Base-by-base conservation (phyloP, 2,113 vertebrate species). In the Spea multiplicata region DNA sequence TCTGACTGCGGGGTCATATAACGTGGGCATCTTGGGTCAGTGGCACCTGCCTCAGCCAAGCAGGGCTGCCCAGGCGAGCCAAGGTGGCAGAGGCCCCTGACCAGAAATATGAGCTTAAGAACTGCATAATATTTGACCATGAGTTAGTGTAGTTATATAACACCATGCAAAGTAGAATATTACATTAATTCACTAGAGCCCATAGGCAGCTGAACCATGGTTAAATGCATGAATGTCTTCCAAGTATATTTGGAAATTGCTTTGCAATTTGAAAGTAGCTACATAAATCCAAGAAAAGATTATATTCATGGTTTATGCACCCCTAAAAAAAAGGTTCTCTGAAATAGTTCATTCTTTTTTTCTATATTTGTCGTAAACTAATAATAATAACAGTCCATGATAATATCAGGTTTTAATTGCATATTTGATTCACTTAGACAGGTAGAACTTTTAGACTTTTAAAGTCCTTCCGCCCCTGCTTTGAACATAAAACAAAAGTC, bases 201-300 rank as follows among this genome's bases (percentile, higher is more conserved):
- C 30, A 30, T 30, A 30, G 30, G 30, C 30, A 30, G 30, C 30
- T 2, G 10, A 76, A 50, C 13, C 77, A 59, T 59, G 62, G 71
- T 45, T 67, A 64, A 73, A 73, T 73, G 64, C 77, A 80, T 80
- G 62, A 73, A 55, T 44, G 50, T 80, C 49, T 80, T 59, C 64
- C 16, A 67, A 68, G 50, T 64, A 80, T 44, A 80, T 73, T 73
- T 80, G 64, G 70, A 80, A 73, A 67, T 73, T 73, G 62, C 64
- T 80, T 80, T 80, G 70, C 77, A 80, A 59, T 67, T n/a, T 66
- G 71, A 80, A 80, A 80, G 50, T 73, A 59, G 50, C 61, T 59
- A 67, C 77, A 80, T 73, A 80, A 80, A 73, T 73, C 67, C 64
- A 44, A 59, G 50, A 73, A 50, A 57, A 73, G 71, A 80, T 73